A percentile compares a stretch with the other conserved stretches of the same genome.
These are phyloP conservation scores for Podarcis cretensis DNA, from an alignment of 2,113 vertebrate genomes.

Conservation along the genomic window DNA sequence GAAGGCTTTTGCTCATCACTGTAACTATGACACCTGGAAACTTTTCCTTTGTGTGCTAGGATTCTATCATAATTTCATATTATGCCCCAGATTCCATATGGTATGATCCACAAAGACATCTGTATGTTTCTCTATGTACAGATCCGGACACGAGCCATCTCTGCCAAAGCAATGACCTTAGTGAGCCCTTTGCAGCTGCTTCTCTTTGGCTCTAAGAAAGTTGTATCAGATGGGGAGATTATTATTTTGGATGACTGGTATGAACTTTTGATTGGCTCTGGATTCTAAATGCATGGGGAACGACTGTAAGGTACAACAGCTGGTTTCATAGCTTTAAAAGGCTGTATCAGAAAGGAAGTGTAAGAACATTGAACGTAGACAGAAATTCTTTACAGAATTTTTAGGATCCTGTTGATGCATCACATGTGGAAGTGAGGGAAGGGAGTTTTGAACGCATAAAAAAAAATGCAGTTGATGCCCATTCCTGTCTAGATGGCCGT, in stretches of 20 bases:
- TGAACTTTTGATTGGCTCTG: slow-evolving; percentile 15
- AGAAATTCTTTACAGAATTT: background rate
- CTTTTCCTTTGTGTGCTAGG: background rate
- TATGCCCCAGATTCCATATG: background rate
- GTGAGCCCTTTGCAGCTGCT: slow-evolving; percentile 94
- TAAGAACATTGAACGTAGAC: background rate
- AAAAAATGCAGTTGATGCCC: background rate
- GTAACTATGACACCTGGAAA: background rate
- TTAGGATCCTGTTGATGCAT: background rate
- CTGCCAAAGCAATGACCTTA: slow-evolving; percentile 96
- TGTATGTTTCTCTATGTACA: slow-evolving; percentile 53
- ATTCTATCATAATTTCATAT: background rate
- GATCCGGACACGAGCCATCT: slow-evolving; percentile 96
- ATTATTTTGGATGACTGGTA: slow-evolving; percentile 93
- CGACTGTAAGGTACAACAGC: background rate
- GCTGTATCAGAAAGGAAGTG: background rate
- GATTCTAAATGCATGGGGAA: background rate
- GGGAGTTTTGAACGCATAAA: background rate
- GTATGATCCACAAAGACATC: background rate
- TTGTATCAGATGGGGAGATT: slow-evolving; percentile 84
- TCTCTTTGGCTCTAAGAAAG: slow-evolving; percentile 93
- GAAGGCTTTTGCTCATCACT: background rate
- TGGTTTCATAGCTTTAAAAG: background rate
- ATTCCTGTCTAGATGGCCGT: background rate
- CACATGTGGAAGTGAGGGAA: background rate